Evolutionary conservation across 2,888 invertebrate species (phyloP).

Genomic region (Brachycybe producta): DNA sequence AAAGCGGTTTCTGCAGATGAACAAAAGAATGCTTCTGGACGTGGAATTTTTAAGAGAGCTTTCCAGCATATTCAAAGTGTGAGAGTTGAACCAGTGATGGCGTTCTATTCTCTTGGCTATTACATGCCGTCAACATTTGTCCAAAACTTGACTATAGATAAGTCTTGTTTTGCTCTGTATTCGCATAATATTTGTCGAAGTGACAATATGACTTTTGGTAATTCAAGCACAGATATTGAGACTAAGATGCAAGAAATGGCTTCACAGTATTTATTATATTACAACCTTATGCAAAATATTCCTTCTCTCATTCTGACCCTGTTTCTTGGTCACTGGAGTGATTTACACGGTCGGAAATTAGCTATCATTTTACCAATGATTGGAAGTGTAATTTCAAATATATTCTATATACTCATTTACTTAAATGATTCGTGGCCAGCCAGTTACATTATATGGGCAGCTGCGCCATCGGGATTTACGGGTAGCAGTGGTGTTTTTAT

Average conservation of each 20-base stretch:
- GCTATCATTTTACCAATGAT: neutral
- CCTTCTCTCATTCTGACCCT: constrained; percentile 1
- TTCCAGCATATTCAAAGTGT: no score
- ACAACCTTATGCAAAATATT: neutral
- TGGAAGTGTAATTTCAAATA: neutral
- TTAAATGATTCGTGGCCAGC: neutral
- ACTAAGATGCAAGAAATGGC: neutral
- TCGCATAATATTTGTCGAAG: no score
- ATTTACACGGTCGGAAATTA: constrained; percentile 11
- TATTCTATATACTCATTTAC: neutral
- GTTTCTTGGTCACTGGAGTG: constrained; percentile 10
- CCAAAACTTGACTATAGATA: neutral
- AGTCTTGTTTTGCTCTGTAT: neutral
- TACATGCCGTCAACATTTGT: neutral
- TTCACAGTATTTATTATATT: neutral
- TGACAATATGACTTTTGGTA: no score
- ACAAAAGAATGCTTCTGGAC: no score
- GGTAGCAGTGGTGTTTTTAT: neutral
- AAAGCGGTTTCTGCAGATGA: no score
- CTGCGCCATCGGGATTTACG: neutral
- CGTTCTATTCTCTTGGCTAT: neutral
- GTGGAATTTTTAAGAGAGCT: no score
- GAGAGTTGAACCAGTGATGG: no score
- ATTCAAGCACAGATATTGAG: neutral
- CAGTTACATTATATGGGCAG: neutral